A percentile compares a stretch with the other conserved stretches of the same genome.
Conservation (phyloP, 2,113 vertebrate genomes). For the Seriola rivoliana region DNA sequence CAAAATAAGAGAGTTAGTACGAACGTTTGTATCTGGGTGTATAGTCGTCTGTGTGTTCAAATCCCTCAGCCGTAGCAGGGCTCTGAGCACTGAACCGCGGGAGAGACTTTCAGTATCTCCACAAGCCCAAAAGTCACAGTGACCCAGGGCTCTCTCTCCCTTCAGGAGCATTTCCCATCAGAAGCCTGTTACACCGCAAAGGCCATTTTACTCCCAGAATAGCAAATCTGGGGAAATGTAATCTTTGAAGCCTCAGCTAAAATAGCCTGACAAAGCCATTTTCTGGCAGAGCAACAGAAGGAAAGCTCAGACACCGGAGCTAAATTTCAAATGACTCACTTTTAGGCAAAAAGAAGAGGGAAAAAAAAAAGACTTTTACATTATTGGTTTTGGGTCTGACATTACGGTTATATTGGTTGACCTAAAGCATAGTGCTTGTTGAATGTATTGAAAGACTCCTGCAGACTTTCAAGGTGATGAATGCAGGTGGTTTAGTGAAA, state of each 20-base stretch:
- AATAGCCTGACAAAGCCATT: constrained; percentile 64
- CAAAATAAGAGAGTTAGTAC: background rate
- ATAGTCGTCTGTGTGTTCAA: background rate
- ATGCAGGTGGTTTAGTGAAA: constrained; percentile 10
- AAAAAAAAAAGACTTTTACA: constrained; percentile 20
- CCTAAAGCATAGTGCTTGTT: background rate
- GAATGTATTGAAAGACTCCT: background rate
- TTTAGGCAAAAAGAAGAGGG: constrained; percentile 19
- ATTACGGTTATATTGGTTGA: constrained; percentile 12
- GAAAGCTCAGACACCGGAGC: constrained; percentile 30
- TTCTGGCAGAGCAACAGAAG: constrained; percentile 52
- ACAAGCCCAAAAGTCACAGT: constrained; percentile 57
- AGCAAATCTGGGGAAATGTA: constrained; percentile 73
- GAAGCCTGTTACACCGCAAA: constrained; percentile 68
- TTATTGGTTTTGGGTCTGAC: constrained; percentile 28
- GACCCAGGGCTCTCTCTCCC: constrained; percentile 58
- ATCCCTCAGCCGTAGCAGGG: background rate
- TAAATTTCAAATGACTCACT: constrained; percentile 52
- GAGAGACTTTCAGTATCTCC: constrained; percentile 32
- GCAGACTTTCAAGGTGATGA: constrained; percentile 2
- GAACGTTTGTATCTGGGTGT: background rate
- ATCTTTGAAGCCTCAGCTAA: constrained; percentile 71
- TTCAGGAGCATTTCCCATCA: constrained; percentile 68
- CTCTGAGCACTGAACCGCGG: constrained; percentile 39
- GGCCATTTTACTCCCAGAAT: constrained; percentile 74